These are phyloP conservation scores for Strongylocentrotus purpuratus DNA, from an alignment of 35 echinoderm and acorn worm species.

Conservation along the genomic window DNA sequence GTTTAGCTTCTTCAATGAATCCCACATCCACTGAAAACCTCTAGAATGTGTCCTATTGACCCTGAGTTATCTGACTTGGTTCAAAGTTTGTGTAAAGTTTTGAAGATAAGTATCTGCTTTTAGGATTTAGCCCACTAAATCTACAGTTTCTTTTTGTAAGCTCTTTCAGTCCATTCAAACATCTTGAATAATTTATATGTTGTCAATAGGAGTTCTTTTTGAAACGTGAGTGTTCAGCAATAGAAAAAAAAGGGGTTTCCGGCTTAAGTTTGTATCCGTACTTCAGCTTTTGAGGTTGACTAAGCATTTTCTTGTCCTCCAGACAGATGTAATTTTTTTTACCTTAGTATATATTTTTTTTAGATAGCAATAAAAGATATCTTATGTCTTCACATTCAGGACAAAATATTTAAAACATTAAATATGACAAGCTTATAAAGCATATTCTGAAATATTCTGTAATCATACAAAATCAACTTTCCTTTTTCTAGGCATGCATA, in stretches of 20 bases:
- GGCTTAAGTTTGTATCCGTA: not conserved
- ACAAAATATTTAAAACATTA: not conserved
- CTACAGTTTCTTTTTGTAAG: not conserved
- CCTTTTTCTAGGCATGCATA: too few species aligned
- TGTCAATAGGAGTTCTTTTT: not conserved
- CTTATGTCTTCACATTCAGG: too few species aligned
- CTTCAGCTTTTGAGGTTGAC: not conserved
- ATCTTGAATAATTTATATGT: not conserved
- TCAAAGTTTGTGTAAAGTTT: not conserved
- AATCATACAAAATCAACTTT: too few species aligned
- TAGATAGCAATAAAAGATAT: not conserved
- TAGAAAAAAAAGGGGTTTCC: not conserved
- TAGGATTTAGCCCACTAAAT: not conserved
- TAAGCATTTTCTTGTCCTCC: not conserved
- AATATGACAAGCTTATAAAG: not conserved
- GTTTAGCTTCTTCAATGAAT: not conserved
- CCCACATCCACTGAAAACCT: too few species aligned
- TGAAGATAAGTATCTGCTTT: constrained; percentile 4
- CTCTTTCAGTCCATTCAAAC: not conserved
- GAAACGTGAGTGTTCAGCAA: too few species aligned
- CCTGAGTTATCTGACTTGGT: not conserved
- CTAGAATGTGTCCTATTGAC: not conserved
- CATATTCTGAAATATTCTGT: too few species aligned
- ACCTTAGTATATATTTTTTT: too few species aligned
- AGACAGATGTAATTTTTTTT: not conserved